Percentiles rank a stretch among this genome's conserved stretches.
Evolutionary conservation across 1,140 invertebrate genomes (phyloP).

Genomic region (Chelonus insularis): DNA sequence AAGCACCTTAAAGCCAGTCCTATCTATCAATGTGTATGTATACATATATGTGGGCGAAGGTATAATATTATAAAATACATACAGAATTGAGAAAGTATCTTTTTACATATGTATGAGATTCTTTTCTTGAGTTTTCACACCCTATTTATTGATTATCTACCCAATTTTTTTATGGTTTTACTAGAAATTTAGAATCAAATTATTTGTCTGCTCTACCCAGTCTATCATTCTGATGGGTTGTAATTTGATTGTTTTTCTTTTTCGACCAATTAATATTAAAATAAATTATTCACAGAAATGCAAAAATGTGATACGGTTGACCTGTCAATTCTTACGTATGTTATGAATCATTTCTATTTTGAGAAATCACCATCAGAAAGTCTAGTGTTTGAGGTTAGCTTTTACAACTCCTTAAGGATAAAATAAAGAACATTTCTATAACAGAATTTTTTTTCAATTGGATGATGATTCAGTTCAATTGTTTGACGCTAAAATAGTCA

Average conservation of each 20-base stretch:
- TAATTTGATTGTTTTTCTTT: too few relatives aligned
- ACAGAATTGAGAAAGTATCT: too few relatives aligned
- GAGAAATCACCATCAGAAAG: constrained; percentile 14
- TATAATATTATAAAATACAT: background rate
- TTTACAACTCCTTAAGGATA: background rate
- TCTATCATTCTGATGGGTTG: too few relatives aligned
- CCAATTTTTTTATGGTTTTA: constrained; percentile 25
- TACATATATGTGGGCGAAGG: background rate
- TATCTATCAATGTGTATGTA: background rate
- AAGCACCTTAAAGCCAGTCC: background rate
- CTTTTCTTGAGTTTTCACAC: constrained; percentile 25
- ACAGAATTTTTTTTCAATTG: too few relatives aligned
- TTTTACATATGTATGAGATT: background rate
- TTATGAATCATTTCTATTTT: constrained; percentile 37
- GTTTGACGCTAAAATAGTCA: background rate
- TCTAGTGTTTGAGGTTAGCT: constrained; percentile 25
- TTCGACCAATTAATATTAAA: background rate
- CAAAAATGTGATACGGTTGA: background rate
- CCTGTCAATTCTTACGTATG: constrained; percentile 29
- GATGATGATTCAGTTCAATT: too few relatives aligned
- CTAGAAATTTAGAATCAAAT: too few relatives aligned
- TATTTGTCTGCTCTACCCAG: too few relatives aligned
- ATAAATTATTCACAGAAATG: background rate
- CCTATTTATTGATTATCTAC: constrained; percentile 30
- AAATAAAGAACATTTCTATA: background rate